These are phyloP conservation scores for Parus major DNA, from an alignment of 2,113 vertebrate genomes.

Conservation along the genomic window DNA sequence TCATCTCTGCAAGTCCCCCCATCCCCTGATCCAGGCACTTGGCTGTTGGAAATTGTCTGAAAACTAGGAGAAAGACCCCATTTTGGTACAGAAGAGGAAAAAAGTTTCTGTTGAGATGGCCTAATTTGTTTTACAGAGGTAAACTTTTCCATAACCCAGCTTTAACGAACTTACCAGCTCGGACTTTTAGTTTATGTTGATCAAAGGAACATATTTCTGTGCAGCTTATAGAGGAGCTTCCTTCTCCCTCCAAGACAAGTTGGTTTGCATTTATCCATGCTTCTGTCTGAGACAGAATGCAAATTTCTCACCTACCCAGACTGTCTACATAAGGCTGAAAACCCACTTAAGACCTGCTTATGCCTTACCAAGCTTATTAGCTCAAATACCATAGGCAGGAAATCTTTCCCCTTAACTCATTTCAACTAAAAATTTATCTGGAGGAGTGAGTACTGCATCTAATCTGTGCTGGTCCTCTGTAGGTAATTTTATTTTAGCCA, in stretches of 20 bases:
- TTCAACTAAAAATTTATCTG: background rate
- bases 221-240: background rate
- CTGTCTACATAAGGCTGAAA: constrained; percentile 23
- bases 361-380: background rate
- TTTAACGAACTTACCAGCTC: constrained; percentile 42
- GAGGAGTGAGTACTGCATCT: background rate
- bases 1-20: background rate
- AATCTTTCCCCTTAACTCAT: background rate
- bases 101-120: background rate
- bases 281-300: background rate
- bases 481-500: background rate
- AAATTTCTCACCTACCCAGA: background rate
- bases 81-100: constrained; percentile 12
- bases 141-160: background rate
- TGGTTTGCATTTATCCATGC: background rate
- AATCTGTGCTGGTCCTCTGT: background rate
- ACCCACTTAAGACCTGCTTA: background rate
- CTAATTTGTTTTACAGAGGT: constrained; percentile 40
- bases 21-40: background rate
- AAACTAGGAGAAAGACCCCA: constrained; percentile 9
- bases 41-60: background rate
- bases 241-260: background rate
- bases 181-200: constrained; percentile 19
- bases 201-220: constrained; percentile 19
- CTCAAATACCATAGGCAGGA: background rate